Base-by-base conservation (phyloP, 2,888 invertebrate species). In the Luperina testacea region DNA sequence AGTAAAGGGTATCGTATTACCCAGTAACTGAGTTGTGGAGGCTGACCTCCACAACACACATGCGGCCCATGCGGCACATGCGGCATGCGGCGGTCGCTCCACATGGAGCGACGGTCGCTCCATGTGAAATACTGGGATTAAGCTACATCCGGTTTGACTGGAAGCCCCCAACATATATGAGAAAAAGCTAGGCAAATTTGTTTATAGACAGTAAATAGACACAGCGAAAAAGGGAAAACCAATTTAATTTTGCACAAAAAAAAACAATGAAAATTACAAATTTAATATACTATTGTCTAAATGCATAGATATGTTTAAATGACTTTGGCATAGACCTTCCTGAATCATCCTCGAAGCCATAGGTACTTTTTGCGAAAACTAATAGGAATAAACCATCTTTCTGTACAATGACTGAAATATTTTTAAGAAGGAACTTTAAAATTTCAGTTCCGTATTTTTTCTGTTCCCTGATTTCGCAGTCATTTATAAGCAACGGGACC, bases 401-500 rank as follows among this genome's bases (percentile, higher is more conserved):
- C 32, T 59, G 15, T 17, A 27, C 51, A 64, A 69, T 11, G 27
- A 5, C 38, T 45, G 38, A 81, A 68, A 51, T 59, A 69, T 72
- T 82, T 71, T 71, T 38, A 61, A 71, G 53, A 15, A 42, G 38
- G 45, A 69, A 83, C 72, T 78, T 70, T 74, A 77, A 75, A 79
- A 82, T 69, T 53, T 48, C 63, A 24, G 72, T n/a, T 51, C 61
- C 38, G 32, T 75, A 79, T 69, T 77, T 88, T 86, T 85, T 71
- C 61, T 53, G 70, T 73, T 84, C 70, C 81, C 82, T 87, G 84
- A 81, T 84, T 86, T 80, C 45, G 13, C 38, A 72, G 85, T 85
- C 70, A 87, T 87, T 88, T 87, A 84, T 84, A 82, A 82, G 81
- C 88, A 85, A 70, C 70, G 78, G 71, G 72, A 82, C 77, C 73